phyloP scores from a whole-genome alignment of 1,140 invertebrate genomes.

The Ctenoplectra terminalis region DNA sequence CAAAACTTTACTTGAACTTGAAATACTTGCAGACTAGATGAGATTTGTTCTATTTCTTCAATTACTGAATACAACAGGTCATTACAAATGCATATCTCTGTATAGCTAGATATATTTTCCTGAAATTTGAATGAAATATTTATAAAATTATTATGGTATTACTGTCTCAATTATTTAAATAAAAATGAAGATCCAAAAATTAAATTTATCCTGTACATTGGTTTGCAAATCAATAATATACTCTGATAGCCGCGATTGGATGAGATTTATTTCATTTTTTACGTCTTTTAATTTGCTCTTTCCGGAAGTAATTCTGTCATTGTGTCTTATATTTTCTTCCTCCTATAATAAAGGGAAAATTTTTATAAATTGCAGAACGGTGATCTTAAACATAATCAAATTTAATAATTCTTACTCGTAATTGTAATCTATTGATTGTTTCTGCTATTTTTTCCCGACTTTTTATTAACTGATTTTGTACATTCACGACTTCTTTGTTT shows the following conservation, averaged over 20 bases:
- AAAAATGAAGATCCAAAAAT: constrained; percentile 16
- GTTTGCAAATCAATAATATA: constrained; percentile 65
- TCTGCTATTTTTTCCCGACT: constrained; percentile 70
- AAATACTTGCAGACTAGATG: constrained; percentile 70
- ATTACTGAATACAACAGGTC: constrained; percentile 71
- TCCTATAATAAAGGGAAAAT: constrained; percentile 63
- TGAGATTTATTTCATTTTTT: constrained; percentile 78
- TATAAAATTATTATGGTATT: constrained; percentile 24
- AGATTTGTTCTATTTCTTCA: constrained; percentile 77
- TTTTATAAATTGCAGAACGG: constrained; percentile 14
- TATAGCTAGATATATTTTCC: constrained; percentile 60
- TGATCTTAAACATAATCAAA: constrained; percentile 11
- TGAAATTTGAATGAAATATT: constrained; percentile 56
- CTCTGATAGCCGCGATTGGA: constrained; percentile 67
- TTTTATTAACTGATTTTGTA: constrained; percentile 71
- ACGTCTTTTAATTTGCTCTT: constrained; percentile 75
- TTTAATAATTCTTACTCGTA: constrained; percentile 69
- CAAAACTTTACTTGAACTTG: constrained; percentile 67
- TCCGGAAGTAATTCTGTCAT: constrained; percentile 71
- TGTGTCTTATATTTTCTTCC: constrained; percentile 72
- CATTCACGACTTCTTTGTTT: constrained; percentile 67
- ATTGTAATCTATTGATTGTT: constrained; percentile 69
- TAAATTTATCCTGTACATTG: constrained; percentile 63
- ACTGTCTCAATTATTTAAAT: background rate
- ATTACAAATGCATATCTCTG: constrained; percentile 65